Percentiles rank a stretch among this genome's conserved stretches.
phyloP scores from a whole-genome alignment of 2,113 vertebrate genomes.

The Anhinga rufa region DNA sequence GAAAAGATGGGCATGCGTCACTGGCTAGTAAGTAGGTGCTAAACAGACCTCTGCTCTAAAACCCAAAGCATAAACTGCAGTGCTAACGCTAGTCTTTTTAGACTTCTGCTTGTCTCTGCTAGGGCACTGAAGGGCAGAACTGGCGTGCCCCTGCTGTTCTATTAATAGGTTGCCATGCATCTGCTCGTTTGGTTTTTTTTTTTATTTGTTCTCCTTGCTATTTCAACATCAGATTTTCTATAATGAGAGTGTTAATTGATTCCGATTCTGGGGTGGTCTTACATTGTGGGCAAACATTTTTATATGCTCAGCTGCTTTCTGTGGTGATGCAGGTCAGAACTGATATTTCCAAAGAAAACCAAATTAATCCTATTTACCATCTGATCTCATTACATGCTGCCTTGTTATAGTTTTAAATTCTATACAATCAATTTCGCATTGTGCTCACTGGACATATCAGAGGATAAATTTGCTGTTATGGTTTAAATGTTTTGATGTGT shows the following conservation, averaged over 20 bases:
- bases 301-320: constrained; percentile 4
- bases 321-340: neutral
- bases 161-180: neutral
- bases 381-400: neutral
- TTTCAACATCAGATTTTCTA: neutral
- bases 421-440: neutral
- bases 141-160: neutral
- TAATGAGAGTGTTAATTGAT: neutral
- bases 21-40: neutral
- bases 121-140: neutral
- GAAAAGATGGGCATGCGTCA: neutral
- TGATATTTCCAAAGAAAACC: neutral
- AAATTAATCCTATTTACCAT: neutral
- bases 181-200: neutral
- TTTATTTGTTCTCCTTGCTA: neutral
- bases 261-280: neutral
- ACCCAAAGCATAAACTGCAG: neutral
- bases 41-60: neutral
- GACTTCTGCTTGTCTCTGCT: neutral
- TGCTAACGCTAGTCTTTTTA: neutral
- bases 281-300: neutral
- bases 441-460: neutral
- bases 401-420: neutral
- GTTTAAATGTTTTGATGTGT: neutral
- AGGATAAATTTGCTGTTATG: neutral